Evolutionary conservation across 92 coral and sea anemone species (phyloP), one percentile per base, ranked within the genome.

Genomic region (Siderastrea siderea): DNA sequence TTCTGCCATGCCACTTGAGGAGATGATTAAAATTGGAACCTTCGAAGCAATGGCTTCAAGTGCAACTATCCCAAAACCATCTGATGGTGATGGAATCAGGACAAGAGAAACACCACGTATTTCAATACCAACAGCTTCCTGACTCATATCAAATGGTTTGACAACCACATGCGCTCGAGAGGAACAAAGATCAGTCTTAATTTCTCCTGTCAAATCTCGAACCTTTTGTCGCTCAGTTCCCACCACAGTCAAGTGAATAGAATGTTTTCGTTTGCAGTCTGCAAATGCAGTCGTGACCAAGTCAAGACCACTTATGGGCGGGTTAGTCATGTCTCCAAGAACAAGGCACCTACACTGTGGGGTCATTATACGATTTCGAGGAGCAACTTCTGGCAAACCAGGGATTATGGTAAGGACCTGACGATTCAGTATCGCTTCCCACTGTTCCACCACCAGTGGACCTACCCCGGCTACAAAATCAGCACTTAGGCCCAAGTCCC

Each of bases 391-490:
- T 53, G 96, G 92, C 54, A 93, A 44, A 1, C 96, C 96, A 14
- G 96, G 96, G n/a, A 93, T 84, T 38, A 93, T 78, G 59, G 84
- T 84, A 0, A 90, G 74, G 4, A 93, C 87, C 61, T 88, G 84
- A 15, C 91, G 87, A 48, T 93, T 93, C 3, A 93, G 78, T 8
- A 90, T n/a, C 51, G 66, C 54, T 11, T 77, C 79, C 96, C 96
- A 93, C 80, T 84, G 89, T 44, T 93, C 94, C 50, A 68, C 84
- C 46, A 93, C 66, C 58, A 86, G 88, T 5, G 92, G 80, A 8
- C 96, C 96, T 54, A 93, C 15, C 4, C 85, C 94, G 46, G 86
- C 92, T 12, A 90, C 94, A 71, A 93, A 90, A 51, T 93, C 94
- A 15, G 96, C 96, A 1, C 69, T 12, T 68, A 59, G 45, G 11